A percentile compares a stretch with the other conserved stretches of the same genome.
Evolutionary conservation across 2,888 invertebrate species (phyloP).

Genomic region (Stenolophus ochropezus): DNA sequence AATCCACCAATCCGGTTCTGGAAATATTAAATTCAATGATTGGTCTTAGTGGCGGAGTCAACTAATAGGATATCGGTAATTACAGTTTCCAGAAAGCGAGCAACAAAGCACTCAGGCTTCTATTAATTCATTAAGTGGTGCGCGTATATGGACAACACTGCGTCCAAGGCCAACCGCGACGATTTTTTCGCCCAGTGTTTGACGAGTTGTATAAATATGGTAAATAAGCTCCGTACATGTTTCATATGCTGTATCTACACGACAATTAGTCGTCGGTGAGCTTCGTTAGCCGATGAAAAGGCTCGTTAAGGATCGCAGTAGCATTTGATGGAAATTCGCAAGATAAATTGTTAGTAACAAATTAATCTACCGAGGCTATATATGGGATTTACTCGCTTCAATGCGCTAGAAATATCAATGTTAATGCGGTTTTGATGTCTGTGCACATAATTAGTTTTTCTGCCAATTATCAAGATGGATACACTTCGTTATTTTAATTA

Average conservation of each 20-base stretch:
- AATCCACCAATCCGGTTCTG: constrained; percentile 43
- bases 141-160: constrained; percentile 44
- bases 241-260: constrained; percentile 45
- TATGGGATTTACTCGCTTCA: constrained; percentile 7
- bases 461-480: constrained; percentile 16
- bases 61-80: constrained; percentile 55
- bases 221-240: constrained; percentile 55
- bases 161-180: constrained; percentile 20
- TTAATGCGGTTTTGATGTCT: constrained; percentile 18
- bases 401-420: not conserved
- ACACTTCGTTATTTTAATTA: constrained; percentile 6
- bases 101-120: constrained; percentile 24
- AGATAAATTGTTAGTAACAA: constrained; percentile 46
- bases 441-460: constrained; percentile 2
- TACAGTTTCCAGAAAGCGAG: constrained; percentile 55
- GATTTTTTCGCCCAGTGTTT: constrained; percentile 47
- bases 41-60: not conserved
- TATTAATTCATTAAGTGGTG: constrained; percentile 57
- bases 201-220: constrained; percentile 61
- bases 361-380: constrained; percentile 26
- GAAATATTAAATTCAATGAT: constrained; percentile 54
- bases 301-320: constrained; percentile 43
- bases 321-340: constrained; percentile 42
- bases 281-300: constrained; percentile 46
- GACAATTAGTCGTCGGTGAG: constrained; percentile 38